Evolutionary conservation across 2,113 vertebrate species (phyloP).

Genomic region (Geococcyx californianus): DNA sequence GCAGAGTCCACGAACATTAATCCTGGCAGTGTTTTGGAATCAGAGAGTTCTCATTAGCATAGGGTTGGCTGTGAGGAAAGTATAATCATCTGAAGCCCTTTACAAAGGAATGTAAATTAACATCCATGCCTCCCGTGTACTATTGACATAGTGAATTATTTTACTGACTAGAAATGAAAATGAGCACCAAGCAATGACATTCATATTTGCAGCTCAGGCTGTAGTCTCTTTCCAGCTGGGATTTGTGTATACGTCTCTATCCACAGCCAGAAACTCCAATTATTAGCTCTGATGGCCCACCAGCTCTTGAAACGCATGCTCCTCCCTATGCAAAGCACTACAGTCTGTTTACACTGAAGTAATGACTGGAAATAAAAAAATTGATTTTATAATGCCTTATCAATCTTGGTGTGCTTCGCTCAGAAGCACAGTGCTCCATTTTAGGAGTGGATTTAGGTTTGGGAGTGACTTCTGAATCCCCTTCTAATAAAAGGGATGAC

Average conservation of each 20-base stretch:
- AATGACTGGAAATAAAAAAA: neutral
- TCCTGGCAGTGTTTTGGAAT: conserved; percentile 44
- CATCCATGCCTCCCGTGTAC: conserved; percentile 41
- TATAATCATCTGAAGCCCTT: conserved; percentile 44
- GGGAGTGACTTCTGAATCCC: neutral
- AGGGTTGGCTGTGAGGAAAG: conserved; percentile 21
- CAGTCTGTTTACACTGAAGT: conserved; percentile 19
- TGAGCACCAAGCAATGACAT: neutral
- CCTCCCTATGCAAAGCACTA: neutral
- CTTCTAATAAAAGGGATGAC: neutral
- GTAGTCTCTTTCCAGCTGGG: neutral
- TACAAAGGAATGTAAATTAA: conserved; percentile 56
- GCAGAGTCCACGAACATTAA: conserved; percentile 40
- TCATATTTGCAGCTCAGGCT: conserved; percentile 6
- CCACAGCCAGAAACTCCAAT: conserved; percentile 18
- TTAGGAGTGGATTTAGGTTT: neutral
- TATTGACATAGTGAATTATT: conserved; percentile 65
- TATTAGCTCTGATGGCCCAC: neutral
- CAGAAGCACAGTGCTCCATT: neutral
- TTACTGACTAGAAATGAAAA: conserved; percentile 47
- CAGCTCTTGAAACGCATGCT: neutral
- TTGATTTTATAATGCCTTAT: neutral
- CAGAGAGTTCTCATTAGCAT: conserved; percentile 52
- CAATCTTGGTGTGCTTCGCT: neutral
- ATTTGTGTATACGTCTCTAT: neutral